These are phyloP conservation scores for Sitta europaea DNA, from an alignment of 2,113 vertebrate genomes.

Conservation along the genomic window DNA sequence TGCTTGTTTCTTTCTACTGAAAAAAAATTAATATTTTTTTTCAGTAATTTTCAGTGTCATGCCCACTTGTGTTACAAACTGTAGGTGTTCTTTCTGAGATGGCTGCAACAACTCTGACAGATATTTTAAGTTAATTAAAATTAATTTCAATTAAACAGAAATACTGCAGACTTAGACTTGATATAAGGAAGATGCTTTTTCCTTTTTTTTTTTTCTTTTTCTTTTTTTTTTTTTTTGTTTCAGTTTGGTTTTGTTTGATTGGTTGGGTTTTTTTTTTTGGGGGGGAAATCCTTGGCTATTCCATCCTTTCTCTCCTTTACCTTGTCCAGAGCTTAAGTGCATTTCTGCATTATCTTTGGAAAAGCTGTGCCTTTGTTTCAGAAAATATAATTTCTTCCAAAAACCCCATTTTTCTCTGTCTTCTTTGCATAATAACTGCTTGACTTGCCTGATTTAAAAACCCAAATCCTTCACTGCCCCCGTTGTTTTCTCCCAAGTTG, in stretches of 20 bases:
- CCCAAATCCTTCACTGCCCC: not conserved
- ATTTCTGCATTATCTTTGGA: not conserved
- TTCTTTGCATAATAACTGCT: not conserved
- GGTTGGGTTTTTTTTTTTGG: not conserved
- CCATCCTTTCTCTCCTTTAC: not conserved
- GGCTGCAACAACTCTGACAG: not conserved
- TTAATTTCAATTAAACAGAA: not conserved
- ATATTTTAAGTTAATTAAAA: not conserved
- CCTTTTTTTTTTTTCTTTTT: no score
- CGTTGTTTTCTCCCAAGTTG: not conserved
- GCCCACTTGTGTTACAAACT: not conserved
- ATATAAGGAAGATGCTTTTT: not conserved
- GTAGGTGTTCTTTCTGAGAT: not conserved
- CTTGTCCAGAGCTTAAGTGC: not conserved
- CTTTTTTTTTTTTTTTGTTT: no score
- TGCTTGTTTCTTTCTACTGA: not conserved
- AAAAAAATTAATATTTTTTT: not conserved
- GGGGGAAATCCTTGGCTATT: not conserved
- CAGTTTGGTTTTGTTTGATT: fast-evolving
- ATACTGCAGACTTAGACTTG: not conserved
- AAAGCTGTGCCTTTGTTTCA: not conserved
- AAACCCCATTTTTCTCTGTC: not conserved
- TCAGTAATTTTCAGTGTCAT: not conserved
- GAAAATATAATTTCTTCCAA: not conserved
- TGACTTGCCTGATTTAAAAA: not conserved